phyloP scores from a whole-genome alignment of 1,140 invertebrate species.

The Euwallacea similis region DNA sequence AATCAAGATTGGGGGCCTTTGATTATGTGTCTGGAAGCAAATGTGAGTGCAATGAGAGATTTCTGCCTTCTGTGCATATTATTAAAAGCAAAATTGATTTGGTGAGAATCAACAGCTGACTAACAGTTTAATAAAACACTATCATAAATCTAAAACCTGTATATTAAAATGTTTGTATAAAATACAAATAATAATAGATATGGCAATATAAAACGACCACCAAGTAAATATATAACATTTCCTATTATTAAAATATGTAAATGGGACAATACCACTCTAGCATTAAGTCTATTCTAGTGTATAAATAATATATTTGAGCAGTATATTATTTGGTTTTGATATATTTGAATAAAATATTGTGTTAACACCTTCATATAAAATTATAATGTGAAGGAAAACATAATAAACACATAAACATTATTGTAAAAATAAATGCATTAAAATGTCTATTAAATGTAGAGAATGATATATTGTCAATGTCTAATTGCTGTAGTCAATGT shows the following conservation, averaged over 20 bases:
- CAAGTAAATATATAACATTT: not conserved
- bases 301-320: conserved; percentile 27
- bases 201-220: not conserved
- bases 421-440: no score
- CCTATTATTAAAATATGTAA: no score
- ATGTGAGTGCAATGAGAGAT: conserved; percentile 52
- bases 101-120: conserved; percentile 1
- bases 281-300: no score
- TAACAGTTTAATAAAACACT: no score
- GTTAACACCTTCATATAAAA: not conserved
- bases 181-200: conserved; percentile 11
- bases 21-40: conserved; percentile 57
- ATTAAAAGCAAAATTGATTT: conserved; percentile 54
- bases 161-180: conserved; percentile 13
- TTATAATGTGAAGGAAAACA: conserved; percentile 5
- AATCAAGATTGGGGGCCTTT: conserved; percentile 56
- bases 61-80: conserved; percentile 54
- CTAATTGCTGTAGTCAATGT: no score
- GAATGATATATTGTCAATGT: no score
- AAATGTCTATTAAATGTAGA: no score
- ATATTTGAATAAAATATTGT: conserved; percentile 10
- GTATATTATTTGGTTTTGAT: conserved; percentile 26
- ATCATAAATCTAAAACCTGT: conserved; percentile 6
- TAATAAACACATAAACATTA: no score
- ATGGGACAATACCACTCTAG: no score